These are phyloP conservation scores for Drosophila mimica DNA, from an alignment of 2,888 invertebrate genomes.

Conservation along the genomic window DNA sequence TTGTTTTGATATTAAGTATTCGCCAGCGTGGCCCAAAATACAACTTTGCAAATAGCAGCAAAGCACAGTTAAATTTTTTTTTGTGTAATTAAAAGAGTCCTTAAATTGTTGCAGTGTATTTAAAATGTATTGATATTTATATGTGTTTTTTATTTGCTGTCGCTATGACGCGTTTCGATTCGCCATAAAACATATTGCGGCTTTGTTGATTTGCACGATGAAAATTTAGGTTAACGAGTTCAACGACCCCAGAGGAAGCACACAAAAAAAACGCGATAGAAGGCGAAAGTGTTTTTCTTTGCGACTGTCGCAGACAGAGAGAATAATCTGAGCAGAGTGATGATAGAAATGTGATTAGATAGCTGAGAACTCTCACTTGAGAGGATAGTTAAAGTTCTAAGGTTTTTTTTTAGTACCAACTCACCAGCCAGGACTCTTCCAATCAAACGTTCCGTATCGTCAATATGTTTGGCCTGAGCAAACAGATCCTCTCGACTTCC, in stretches of 20 bases:
- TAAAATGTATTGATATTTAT: not conserved
- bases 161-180: conserved; percentile 33
- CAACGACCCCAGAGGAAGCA: conserved; percentile 75
- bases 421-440: conserved; percentile 85
- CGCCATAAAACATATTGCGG: conserved; percentile 19
- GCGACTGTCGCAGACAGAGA: not conserved
- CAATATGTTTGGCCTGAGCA: conserved; percentile 82
- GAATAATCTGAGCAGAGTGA: not conserved
- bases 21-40: conserved; percentile 10
- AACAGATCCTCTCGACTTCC: conserved; percentile 84
- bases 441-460: conserved; percentile 84
- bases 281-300: conserved; percentile 48
- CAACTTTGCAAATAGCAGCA: not conserved
- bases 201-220: conserved; percentile 51
- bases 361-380: not conserved
- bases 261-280: conserved; percentile 50
- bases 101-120: not conserved
- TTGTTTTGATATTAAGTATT: conserved; percentile 50
- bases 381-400: not conserved
- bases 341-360: conserved; percentile 1
- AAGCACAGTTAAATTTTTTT: not conserved
- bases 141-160: not conserved
- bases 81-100: not conserved
- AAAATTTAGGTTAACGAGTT: conserved; percentile 82
- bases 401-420: conserved; percentile 34